Base-by-base conservation (phyloP, 30 jellyfish, hydroid and myxozoan genomes). In the Cassiopea andromeda region DNA sequence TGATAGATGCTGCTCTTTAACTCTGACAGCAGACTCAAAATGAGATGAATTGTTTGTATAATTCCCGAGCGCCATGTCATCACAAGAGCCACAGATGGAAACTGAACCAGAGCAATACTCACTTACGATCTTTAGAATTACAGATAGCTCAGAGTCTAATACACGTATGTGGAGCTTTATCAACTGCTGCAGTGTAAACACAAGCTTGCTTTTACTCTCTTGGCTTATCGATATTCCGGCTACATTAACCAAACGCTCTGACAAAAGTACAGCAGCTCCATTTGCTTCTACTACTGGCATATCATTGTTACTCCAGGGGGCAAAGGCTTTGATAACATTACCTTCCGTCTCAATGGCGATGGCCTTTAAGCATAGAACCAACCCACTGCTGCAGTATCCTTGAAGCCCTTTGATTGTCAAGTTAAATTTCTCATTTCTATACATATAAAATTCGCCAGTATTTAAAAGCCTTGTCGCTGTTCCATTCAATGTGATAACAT, bases 11-110 rank as follows among this genome's bases (percentile, higher is more conserved):
- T 61, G 70, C 18, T 13, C 69, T 48, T 19, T 69, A 8, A 78
- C 95, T 46, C 54, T 50, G 60, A 88, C 90, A 1, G 87, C 66
- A 15, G 75, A 47, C 17, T 78, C 90, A n/a, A 78, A 49, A 45
- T 17, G 68, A 9, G n/a, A 50, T 48, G 85, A 61, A 59, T 15
- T 48, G 4, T 10, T 1, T 54, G 90, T 78, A 76, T 68, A 48
- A 46, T 69, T 88, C 38, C 57, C 13, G 10, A 8, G 48, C 19
- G 70, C 46, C 1, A 15, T 47, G 1, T 5, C 60, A 38, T 58
- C 74, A 71, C 95, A 88, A 15, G 95, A 50, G 38, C 90, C 95
- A 70, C 91, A 80, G 19, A 88, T 70, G 15, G 95, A 88, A 2
- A 17, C 44, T 2, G 75, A 17, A 27, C 89, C 94, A 46, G 49